phyloP scores from a whole-genome alignment of 1,140 invertebrate genomes.

The Papilio polytes region DNA sequence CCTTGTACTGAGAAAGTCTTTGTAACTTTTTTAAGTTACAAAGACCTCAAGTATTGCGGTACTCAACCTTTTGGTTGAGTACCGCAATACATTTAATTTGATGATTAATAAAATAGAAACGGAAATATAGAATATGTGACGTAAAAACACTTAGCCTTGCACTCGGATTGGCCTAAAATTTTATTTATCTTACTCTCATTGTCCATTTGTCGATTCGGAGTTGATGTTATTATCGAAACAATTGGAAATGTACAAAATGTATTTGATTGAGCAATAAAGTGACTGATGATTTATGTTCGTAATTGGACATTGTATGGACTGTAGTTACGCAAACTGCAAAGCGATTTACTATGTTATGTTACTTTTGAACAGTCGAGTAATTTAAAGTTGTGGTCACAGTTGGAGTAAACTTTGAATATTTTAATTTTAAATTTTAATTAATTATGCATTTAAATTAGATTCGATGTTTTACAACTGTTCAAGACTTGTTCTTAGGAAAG shows the following conservation, averaged over 20 bases:
- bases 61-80: too few relatives aligned
- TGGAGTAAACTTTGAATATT: not conserved
- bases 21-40: too few relatives aligned
- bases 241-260: not conserved
- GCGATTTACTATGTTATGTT: constrained; percentile 13
- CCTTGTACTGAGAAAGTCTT: not conserved
- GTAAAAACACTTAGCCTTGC: too few relatives aligned
- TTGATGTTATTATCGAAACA: not conserved
- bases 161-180: too few relatives aligned
- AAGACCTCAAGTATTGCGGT: too few relatives aligned
- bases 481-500: too few relatives aligned
- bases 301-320: constrained; percentile 15
- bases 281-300: constrained; percentile 14
- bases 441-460: not conserved
- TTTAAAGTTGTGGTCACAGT: not conserved
- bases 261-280: not conserved
- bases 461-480: not conserved
- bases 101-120: too few relatives aligned
- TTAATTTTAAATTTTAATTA: not conserved
- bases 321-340: not conserved
- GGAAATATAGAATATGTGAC: too few relatives aligned
- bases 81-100: too few relatives aligned
- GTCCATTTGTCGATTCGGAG: too few relatives aligned
- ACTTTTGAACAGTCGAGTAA: constrained; percentile 10
- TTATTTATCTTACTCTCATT: too few relatives aligned